Evolutionary conservation across 2,888 invertebrate species (phyloP).

Genomic region (Clusia tigrina): DNA sequence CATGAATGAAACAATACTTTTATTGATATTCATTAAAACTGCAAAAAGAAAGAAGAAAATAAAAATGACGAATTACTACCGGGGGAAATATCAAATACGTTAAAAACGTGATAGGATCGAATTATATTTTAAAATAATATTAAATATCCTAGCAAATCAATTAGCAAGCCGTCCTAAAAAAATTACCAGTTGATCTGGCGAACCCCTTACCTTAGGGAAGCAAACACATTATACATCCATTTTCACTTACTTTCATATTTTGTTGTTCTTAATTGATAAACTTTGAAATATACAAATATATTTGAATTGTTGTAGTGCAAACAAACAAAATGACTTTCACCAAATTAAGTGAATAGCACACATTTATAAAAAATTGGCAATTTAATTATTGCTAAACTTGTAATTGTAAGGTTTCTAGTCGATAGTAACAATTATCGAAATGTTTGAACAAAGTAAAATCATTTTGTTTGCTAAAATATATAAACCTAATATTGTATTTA

Average conservation of each 20-base stretch:
- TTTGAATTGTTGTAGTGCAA: conserved; percentile 19
- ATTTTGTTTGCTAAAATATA: conserved; percentile 19
- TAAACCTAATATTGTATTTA: neutral
- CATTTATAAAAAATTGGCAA: neutral
- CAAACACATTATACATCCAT: conserved; percentile 53
- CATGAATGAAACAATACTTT: neutral
- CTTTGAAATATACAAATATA: too few relatives aligned
- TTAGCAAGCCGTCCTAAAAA: too few relatives aligned
- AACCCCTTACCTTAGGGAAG: conserved; percentile 58
- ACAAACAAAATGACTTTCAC: conserved; percentile 30
- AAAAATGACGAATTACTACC: conserved; percentile 53
- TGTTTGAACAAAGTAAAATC: conserved; percentile 5
- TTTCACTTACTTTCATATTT: conserved; percentile 42
- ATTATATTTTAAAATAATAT: too few relatives aligned
- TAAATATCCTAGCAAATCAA: too few relatives aligned
- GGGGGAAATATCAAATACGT: too few relatives aligned
- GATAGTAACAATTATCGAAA: too few relatives aligned
- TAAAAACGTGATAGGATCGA: too few relatives aligned
- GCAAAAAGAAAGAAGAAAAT: conserved; percentile 54
- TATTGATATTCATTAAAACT: conserved; percentile 56
- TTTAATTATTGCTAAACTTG: neutral
- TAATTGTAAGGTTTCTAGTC: neutral
- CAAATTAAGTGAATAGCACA: neutral
- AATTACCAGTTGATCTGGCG: neutral
- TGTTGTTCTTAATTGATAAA: conserved; percentile 23